A percentile compares a stretch with the other conserved stretches of the same genome.
Evolutionary conservation across 37 sponge, comb jelly and placozoan genomes (phyloP).

Genomic region (Theonella swinhoei): DNA sequence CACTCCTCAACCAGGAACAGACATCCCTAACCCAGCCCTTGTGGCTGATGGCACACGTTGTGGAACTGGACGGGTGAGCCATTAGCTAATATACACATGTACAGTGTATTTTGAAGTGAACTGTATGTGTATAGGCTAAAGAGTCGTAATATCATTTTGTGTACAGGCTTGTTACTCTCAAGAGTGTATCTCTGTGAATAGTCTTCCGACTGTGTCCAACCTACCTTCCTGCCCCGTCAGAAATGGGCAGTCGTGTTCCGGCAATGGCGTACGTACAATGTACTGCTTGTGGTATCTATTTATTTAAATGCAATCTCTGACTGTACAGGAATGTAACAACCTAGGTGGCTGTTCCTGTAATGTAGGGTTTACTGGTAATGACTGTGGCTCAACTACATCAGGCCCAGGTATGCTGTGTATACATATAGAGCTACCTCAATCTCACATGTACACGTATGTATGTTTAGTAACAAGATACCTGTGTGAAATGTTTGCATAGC

Average conservation of each 20-base stretch:
- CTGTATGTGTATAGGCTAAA: too few species aligned
- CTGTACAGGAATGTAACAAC: constrained; percentile 52
- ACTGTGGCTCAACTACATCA: constrained; percentile 19
- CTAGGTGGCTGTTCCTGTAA: constrained; percentile 55
- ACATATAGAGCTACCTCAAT: too few species aligned
- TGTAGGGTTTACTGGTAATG: constrained; percentile 53
- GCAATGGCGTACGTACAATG: constrained; percentile 58
- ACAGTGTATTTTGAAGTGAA: neutral
- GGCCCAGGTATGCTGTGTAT: constrained; percentile 14
- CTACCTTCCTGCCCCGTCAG: constrained; percentile 29
- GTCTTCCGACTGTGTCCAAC: neutral
- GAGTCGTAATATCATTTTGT: neutral
- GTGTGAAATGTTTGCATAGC: too few species aligned
- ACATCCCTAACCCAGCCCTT: constrained; percentile 27
- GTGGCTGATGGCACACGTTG: constrained; percentile 47
- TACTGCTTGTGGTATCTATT: too few species aligned
- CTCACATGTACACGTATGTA: too few species aligned
- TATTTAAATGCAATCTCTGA: neutral
- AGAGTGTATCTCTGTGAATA: neutral
- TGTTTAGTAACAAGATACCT: too few species aligned
- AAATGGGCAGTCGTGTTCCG: constrained; percentile 64
- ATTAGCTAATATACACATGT: neutral
- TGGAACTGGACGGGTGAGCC: constrained; percentile 15
- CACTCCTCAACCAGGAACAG: neutral
- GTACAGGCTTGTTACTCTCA: neutral